Evolutionary conservation across 2,113 vertebrate genomes (phyloP).

Genomic region (Semicossyphus pulcher): DNA sequence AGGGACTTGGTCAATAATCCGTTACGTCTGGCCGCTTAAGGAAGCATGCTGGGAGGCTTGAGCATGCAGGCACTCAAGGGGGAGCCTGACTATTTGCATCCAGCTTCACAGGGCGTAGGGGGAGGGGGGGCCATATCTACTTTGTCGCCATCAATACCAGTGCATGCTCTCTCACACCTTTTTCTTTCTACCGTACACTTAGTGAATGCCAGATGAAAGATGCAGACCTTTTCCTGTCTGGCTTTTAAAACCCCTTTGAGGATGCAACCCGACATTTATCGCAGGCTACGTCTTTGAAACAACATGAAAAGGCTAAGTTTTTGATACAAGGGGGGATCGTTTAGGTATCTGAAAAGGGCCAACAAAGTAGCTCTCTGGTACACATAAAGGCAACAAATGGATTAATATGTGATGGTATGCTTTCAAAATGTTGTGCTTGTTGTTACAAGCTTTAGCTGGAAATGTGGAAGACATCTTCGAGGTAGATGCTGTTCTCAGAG

Average conservation of each 20-base stretch:
- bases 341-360: conserved; percentile 37
- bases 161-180: conserved; percentile 41
- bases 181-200: conserved; percentile 66
- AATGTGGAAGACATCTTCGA: background rate
- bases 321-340: conserved; percentile 14
- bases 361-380: conserved; percentile 3
- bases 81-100: conserved; percentile 59
- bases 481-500: conserved; percentile 8
- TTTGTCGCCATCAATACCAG: conserved; percentile 57
- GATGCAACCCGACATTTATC: conserved; percentile 71
- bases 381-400: background rate
- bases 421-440: background rate
- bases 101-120: conserved; percentile 5
- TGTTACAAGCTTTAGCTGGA: background rate
- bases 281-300: conserved; percentile 69
- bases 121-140: conserved; percentile 1
- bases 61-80: conserved; percentile 23
- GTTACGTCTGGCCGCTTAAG: conserved; percentile 19
- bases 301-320: conserved; percentile 75
- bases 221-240: conserved; percentile 65
- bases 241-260: conserved; percentile 77
- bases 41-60: conserved; percentile 15
- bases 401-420: background rate
- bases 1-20: conserved; percentile 12
- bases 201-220: conserved; percentile 75